Evolutionary conservation across 2,797 vertebrate species (phyloP), one percentile per base, ranked within the genome.

Genomic region (Aldrovandia affinis): DNA sequence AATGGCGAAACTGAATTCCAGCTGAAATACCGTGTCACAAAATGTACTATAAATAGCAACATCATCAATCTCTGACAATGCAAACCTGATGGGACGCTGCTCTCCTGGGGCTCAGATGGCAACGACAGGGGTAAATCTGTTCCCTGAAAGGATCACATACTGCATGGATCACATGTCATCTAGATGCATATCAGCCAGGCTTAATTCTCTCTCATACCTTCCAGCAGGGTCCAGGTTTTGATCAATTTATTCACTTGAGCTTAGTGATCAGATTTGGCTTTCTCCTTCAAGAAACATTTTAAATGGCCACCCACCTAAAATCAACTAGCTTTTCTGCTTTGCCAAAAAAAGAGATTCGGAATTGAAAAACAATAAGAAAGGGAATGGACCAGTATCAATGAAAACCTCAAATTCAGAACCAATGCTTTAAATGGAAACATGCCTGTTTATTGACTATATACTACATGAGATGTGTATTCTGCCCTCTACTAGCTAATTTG

Each of bases 61-160:
- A 75, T 44, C 47, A 6, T 81, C 78, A 61, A 78, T 78, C 54
- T 78, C 80, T 78, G 84, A 47, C 81, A 82, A 52, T 78, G 81
- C 68, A 65, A 82, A 59, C 70, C 81, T 55, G 39, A 39, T 57
- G 84, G 84, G 68, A 44, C 54, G 36, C 44, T 20, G 68, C 30
- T 57, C 70, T 77, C 20, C 79, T 77, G 80, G 63, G 42, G 57
- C 20, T 73, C 80, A 85, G 84, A 63, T 84, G 84, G 70, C 33
- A 77, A 65, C 20, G 22, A 65, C 47, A 18, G n/a, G 81, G 61
- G 28, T 65, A 65, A 65, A 65, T 30, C n/a, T 30, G 61, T 65
- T 30, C 61, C 61, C 61, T 30, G 10, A 25, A n/a, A 65, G n/a
- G 61, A 65, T 65, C 61, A 65, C 28, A 30, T 30, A 30, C 61